Base-by-base conservation (phyloP, 2,797 vertebrate genomes). In the Pachyuromys duprasi region DNA sequence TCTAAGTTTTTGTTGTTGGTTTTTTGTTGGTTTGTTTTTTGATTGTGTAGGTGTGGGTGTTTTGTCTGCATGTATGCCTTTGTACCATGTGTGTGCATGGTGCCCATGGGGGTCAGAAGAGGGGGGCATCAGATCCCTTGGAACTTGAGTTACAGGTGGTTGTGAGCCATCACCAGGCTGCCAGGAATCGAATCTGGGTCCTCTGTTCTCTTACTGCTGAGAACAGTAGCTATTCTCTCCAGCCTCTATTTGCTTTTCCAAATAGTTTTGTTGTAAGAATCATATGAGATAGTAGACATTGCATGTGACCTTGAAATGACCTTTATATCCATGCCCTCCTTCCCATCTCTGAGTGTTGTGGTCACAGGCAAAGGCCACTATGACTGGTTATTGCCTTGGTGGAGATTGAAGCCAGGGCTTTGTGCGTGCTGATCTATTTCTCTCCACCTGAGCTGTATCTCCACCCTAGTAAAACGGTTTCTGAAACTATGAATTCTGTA, bases 401-500 rank as follows among this genome's bases (percentile, higher is more conserved):
- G 49, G 69, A 57, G n/a, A 39, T 31, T 39, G 69, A 74, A 39
- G 22, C 18, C 53, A 60, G 49, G 65, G 26, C n/a, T 60, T 74
- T 74, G 53, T 60, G 36, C n/a, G 42, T 87, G 24, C 17, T 36
- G n/a, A n/a, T n/a, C 26, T n/a, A 20, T 72, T 42, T 53, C 8
- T 39, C n/a, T 60, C 39, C 28, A 7, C 4, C 14, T 42, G n/a
- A 62, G n/a, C 17, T 39, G 8, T 45, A 80, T 36, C 78, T 33
- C 24, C n/a, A 39, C 24, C n/a, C 57, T 82, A 13, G n/a, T 39
- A 62, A 45, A 94, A 92, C 78, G 53, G 84, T 91, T 94, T 95
- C n/a, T 67, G 7, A 96, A 95, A 92, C 49, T 95, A 8, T 91
- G 81, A 84, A 84, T 96, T 91, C 39, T 86, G 14, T n/a, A 83